Evolutionary conservation across 2,113 vertebrate genomes (phyloP), one percentile per base, ranked within the genome.

Genomic region (Misgurnus anguillicaudatus): DNA sequence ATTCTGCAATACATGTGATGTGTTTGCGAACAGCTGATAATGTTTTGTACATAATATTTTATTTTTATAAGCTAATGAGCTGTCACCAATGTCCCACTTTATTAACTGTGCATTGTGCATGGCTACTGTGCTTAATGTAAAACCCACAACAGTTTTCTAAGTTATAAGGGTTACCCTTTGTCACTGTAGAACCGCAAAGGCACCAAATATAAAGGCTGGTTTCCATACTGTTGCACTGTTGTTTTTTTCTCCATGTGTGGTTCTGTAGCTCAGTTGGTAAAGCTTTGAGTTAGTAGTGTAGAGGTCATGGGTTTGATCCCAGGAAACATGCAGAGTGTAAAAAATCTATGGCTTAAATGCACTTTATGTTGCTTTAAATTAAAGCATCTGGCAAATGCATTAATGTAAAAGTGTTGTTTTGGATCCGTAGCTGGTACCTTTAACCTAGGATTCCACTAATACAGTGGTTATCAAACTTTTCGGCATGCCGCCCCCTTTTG

Each of bases 1-100:
- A 79, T 79, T 64, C 55, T 84, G 80, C 84, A 58, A 85, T 84
- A 53, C 75, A 58, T 82, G 78, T 79, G 76, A 75, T 77, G 77
- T 81, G 24, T 73, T 81, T 73, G 62, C 73, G 71, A 68, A 62
- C 21, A 42, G 73, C 72, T 80, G 51, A 66, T 53, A 61, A 57
- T 78, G 55, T 86, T 83, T 86, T 92, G 90, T 93, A 92, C 83
- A 89, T 91, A 89, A 91, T 90, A 92, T 88, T 86, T 89, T 93
- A 93, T 93, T 93, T 93, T 93, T 92, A 77, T 93, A 93, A 86
- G 78, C 86, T 60, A 67, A 85, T 86, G 57, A 53, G 64, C 72
- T 84, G 82, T 87, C 75, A 55, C 79, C 62, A 74, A 48, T 82
- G 68, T 70, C 24, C 68, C 75, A 77, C 86, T 21, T 82, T 83